Base-by-base conservation (phyloP, 2,888 invertebrate genomes). In the Drosophila tripunctata region DNA sequence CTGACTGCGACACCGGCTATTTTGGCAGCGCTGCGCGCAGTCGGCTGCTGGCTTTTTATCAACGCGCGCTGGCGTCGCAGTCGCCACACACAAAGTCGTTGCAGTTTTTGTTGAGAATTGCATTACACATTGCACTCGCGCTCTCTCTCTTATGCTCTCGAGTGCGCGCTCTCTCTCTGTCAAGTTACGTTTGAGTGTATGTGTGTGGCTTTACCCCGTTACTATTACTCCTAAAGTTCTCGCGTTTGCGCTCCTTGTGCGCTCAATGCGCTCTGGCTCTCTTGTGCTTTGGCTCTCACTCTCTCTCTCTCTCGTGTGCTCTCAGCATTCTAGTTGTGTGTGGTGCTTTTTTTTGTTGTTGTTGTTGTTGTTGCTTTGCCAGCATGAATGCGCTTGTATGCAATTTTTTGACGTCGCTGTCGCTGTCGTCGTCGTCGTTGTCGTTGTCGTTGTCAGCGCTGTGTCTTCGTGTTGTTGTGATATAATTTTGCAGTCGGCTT, bases 401-500 rank as follows among this genome's bases (percentile, higher is more conserved):
- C 78, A 79, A 73, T 77, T 80, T 79, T 27, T n/a, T 71, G 69
- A 65, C 69, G 68, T 67, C 72, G 83, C 57, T 67, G 73, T 58
- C 71, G 27, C 27, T 27, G 27, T 27, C 27, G 27, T 27, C 27
- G 27, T 27, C 6, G 27, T 10, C 27, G 10, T 27, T 27, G 77
- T 62, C 69, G 77, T 50, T 64, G 76, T 48, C 67, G 73, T 66
- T 75, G 78, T 58, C 62, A 75, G 66, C 71, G 75, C 67, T 68
- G 80, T 68, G 80, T 76, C 85, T 85, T 82, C 82, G 76, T 81
- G 89, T 89, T 89, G 89, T 89, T 90, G 90, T 90, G 90, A 89
- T 91, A 90, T 89, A 90, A 90, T 90, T 90, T 90, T 89, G 88
- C 81, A 84, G 89, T 88, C 89, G 87, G 82, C 83, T 85, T 87